Base-by-base conservation (phyloP, 2,797 vertebrate species). In the Diplodus sargus region DNA sequence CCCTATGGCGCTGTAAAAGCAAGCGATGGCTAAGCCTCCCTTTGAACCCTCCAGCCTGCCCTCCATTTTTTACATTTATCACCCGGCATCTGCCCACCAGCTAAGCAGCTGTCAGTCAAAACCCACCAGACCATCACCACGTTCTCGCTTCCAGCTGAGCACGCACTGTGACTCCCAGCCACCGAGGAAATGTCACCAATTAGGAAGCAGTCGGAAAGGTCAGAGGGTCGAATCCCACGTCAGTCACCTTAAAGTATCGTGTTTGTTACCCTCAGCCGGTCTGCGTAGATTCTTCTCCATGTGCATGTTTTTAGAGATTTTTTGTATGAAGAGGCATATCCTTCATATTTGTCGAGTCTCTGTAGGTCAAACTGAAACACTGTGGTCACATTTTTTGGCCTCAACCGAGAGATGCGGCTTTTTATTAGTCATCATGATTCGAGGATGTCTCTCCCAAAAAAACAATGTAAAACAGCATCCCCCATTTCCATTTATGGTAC, bases 181-280 rank as follows among this genome's bases (percentile, higher is more conserved):
- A 89, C 85, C 77, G 60, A 47, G 89, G 90, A 93, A 90, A 88
- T 90, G 69, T 81, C 66, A 78, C 43, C 73, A 87, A 90, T 92
- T 91, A 90, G 12, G 20, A 66, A 85, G 59, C 77, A 79, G 67
- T 79, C 78, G n/a, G 57, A 82, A 12, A 28, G 84, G 79, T 90
- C 83, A 90, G 17, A 62, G 45, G 75, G 83, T 90, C 85, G 85
- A 47, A 65, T 78, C 68, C 47, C 47, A 70, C 51, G 49, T 80
- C 65, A 79, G 49, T 71, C 62, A 71, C 54, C 51, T 62, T 69
- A 17, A 59, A 77, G 39, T 63, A 70, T 65, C 34, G 2, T 34
- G 45, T 81, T 84, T 79, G 67, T 67, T 86, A 61, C 49, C 52
- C 62, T 74, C 70, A 42, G 54, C 39, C 22, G 34, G 34, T 34